Percentiles rank a stretch among this genome's conserved stretches.
These are phyloP conservation scores for Prunella strophiata DNA, from an alignment of 2,797 vertebrate genomes.

Conservation along the genomic window DNA sequence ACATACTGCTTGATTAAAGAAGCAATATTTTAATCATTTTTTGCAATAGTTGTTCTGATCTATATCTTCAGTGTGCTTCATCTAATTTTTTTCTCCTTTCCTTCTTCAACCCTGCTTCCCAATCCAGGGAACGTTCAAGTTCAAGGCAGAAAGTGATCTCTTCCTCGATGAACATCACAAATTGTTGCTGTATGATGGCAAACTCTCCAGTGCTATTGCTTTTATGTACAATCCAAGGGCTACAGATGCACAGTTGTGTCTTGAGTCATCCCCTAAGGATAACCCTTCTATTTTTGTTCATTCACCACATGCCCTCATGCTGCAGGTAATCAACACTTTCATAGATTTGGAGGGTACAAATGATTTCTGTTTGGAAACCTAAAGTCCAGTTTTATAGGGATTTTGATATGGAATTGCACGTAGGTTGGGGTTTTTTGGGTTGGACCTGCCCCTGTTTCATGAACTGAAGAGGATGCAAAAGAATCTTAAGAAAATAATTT, in stretches of 20 bases:
- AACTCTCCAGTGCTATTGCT: slow-evolving; percentile 90
- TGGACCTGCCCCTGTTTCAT: background rate
- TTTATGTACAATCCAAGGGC: slow-evolving; percentile 96
- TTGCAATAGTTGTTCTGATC: background rate
- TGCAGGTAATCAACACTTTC: slow-evolving; percentile 86
- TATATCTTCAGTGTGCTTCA: background rate
- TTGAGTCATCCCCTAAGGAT: slow-evolving; percentile 98
- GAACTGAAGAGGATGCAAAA: background rate
- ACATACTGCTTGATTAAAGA: background rate
- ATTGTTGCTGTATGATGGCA: slow-evolving; percentile 93
- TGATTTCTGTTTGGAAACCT: background rate
- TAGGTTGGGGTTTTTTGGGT: rapidly evolving
- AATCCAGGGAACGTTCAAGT: slow-evolving; percentile 92
- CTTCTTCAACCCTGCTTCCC: background rate
- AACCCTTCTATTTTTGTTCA: slow-evolving; percentile 96
- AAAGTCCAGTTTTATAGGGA: background rate
- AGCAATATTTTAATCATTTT: background rate
- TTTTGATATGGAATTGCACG: background rate
- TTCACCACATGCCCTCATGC: slow-evolving; percentile 98
- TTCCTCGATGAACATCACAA: slow-evolving; percentile 97
- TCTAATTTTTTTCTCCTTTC: background rate
- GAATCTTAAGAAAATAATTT: background rate
- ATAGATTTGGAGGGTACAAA: background rate
- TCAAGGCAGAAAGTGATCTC: slow-evolving; percentile 97
- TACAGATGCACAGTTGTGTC: slow-evolving; percentile 97